Percentiles rank a stretch among this genome's conserved stretches.
Conservation (phyloP, 2,113 vertebrate species). For the Ceratotherium simum region DNA sequence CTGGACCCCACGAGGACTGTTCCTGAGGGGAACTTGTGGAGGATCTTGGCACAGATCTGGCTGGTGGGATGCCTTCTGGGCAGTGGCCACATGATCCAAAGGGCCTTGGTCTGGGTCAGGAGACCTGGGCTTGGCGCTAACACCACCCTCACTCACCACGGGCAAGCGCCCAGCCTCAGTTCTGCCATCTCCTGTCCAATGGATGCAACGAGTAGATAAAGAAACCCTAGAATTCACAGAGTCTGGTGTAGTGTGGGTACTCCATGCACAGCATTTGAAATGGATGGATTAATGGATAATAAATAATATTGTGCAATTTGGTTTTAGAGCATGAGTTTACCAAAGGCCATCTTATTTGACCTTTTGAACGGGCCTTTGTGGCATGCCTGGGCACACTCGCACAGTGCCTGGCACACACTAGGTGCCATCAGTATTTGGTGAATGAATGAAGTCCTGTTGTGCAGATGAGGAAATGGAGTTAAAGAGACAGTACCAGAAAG, state of each 20-base stretch:
- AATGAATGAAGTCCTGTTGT: background rate
- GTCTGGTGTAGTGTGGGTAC: too few relatives aligned
- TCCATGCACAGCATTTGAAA: accelerated
- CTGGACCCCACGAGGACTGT: accelerated
- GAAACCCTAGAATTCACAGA: background rate
- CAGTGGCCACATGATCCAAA: accelerated
- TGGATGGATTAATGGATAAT: too few relatives aligned
- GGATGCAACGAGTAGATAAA: background rate
- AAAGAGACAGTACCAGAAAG: background rate
- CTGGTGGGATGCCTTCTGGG: background rate
- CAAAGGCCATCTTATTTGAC: background rate
- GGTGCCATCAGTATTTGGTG: background rate
- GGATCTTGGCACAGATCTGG: background rate
- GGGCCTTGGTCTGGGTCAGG: background rate
- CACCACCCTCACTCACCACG: accelerated
- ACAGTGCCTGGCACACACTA: too few relatives aligned
- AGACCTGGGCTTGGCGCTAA: background rate
- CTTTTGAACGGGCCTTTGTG: background rate
- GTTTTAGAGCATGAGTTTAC: background rate
- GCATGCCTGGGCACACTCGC: too few relatives aligned
- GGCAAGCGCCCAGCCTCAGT: background rate
- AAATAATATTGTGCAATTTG: accelerated
- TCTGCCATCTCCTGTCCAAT: background rate
- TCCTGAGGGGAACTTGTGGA: background rate
- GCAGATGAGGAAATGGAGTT: background rate